Evolutionary conservation across 2,888 invertebrate species (phyloP).

Genomic region (Ommatoiulus sabulosus): DNA sequence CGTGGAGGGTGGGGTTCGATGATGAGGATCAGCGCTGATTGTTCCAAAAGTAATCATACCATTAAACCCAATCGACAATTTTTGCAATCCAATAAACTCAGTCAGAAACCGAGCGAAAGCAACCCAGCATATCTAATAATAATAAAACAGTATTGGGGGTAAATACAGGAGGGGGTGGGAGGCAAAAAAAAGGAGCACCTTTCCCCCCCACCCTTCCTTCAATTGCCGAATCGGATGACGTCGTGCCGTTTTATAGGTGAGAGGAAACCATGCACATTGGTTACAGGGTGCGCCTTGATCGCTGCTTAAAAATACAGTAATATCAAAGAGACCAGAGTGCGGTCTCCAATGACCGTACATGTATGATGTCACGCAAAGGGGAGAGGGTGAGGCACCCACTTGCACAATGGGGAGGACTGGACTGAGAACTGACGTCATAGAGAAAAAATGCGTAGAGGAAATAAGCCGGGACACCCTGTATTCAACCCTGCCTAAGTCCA

Average conservation of each 20-base stretch:
- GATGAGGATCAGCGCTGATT: slow-evolving; percentile 34
- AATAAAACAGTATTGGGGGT: slow-evolving; percentile 11
- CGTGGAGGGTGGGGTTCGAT: slow-evolving; percentile 4
- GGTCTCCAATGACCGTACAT: no score
- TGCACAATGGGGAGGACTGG: no score
- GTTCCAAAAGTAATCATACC: slow-evolving; percentile 28
- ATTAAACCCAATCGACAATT: slow-evolving; percentile 34
- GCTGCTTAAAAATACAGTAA: no score
- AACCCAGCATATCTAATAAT: slow-evolving; percentile 20
- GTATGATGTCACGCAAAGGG: no score
- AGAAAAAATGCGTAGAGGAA: no score
- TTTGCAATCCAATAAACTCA: slow-evolving; percentile 28
- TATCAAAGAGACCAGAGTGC: no score
- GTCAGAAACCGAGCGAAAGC: not conserved
- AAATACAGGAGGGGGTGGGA: not conserved
- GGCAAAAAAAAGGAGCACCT: not conserved
- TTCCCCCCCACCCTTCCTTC: not conserved
- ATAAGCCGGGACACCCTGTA: no score
- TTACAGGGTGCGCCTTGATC: no score
- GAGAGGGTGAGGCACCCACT: no score
- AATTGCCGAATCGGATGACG: not conserved
- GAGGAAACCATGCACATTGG: not conserved
- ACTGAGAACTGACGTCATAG: no score
- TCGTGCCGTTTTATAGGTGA: not conserved
- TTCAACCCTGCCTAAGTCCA: no score